Evolutionary conservation across 2,797 vertebrate genomes (phyloP).

Genomic region (Fistularia commersonii): DNA sequence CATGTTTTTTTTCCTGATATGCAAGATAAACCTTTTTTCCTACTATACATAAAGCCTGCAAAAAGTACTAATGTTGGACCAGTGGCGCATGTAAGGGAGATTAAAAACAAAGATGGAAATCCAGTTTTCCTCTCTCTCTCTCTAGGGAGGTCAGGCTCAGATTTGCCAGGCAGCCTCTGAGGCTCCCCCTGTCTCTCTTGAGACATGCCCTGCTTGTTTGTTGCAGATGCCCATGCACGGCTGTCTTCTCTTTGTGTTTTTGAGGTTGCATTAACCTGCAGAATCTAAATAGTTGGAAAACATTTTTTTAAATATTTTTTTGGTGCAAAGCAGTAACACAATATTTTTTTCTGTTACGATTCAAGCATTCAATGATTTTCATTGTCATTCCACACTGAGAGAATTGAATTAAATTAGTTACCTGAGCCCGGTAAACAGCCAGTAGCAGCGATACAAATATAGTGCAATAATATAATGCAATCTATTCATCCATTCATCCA

Average conservation of each 20-base stretch:
- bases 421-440: no score
- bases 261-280: slow-evolving; percentile 42
- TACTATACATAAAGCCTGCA: slow-evolving; percentile 40
- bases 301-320: slow-evolving; percentile 3
- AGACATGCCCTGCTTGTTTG: slow-evolving; percentile 59
- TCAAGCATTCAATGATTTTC: no score
- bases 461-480: no score
- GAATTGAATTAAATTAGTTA: no score
- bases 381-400: no score
- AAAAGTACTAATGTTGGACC: slow-evolving; percentile 50
- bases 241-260: slow-evolving; percentile 24
- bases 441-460: no score
- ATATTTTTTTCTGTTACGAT: no score
- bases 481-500: no score
- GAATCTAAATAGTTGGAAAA: no score
- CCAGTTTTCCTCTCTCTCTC: slow-evolving; percentile 50
- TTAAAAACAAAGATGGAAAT: slow-evolving; percentile 78
- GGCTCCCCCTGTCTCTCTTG: slow-evolving; percentile 58
- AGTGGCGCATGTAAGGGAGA: slow-evolving; percentile 58
- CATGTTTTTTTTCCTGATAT: slow-evolving; percentile 35
- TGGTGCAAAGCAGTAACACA: not conserved
- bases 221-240: slow-evolving; percentile 33
- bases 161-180: slow-evolving; percentile 66
- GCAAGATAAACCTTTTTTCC: slow-evolving; percentile 14
- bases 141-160: slow-evolving; percentile 66